Percentiles rank a stretch among this genome's conserved stretches.
Evolutionary conservation across 2,797 vertebrate genomes (phyloP).

Genomic region (Uromys caudimaculatus): DNA sequence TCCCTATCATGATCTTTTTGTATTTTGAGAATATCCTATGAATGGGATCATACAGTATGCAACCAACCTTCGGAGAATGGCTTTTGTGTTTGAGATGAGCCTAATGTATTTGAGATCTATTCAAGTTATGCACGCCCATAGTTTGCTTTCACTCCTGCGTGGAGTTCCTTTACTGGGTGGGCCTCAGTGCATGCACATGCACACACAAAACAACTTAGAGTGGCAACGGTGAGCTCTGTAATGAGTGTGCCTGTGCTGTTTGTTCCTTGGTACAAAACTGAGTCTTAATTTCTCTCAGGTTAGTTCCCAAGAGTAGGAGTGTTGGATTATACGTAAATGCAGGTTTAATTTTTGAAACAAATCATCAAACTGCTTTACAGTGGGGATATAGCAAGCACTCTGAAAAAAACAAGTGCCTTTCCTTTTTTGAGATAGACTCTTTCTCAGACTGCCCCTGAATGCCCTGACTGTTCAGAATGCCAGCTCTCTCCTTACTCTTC

Average conservation of each 20-base stretch:
- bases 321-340: background rate
- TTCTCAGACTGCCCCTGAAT: background rate
- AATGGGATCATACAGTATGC: background rate
- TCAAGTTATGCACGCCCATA: background rate
- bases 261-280: background rate
- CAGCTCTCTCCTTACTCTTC: background rate
- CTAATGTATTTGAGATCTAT: background rate
- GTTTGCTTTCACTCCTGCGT: background rate
- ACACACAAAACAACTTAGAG: background rate
- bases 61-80: background rate
- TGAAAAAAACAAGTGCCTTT: background rate
- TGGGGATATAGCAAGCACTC: background rate
- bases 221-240: background rate
- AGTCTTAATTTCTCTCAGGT: background rate
- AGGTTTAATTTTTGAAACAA: slow-evolving; percentile 26
- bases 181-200: rapidly evolving
- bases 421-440: background rate
- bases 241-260: background rate
- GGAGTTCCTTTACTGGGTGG: background rate
- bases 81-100: background rate
- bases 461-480: background rate
- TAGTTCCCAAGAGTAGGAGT: background rate
- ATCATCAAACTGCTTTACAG: background rate
- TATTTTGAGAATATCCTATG: slow-evolving; percentile 21
- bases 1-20: background rate